phyloP scores from a whole-genome alignment of 2,797 vertebrate genomes.

The Fratercula arctica region DNA sequence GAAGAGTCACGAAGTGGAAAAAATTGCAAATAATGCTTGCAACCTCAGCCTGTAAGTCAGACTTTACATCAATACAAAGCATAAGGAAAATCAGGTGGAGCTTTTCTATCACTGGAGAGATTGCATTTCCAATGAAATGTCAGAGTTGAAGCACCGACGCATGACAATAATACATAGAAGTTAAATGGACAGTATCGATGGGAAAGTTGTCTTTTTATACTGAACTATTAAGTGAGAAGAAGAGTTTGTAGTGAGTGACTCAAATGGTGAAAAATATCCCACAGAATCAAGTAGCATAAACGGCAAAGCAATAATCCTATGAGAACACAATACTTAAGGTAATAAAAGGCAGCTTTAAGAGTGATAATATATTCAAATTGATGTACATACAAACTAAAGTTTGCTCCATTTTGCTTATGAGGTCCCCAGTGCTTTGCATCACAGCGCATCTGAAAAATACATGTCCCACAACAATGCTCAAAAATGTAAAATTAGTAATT shows the following conservation, averaged over 20 bases:
- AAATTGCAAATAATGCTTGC: not conserved
- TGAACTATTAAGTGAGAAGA: not conserved
- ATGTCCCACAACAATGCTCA: not conserved
- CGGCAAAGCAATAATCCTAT: not conserved
- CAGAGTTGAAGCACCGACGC: not conserved
- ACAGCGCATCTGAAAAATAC: not conserved
- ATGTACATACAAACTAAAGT: not conserved
- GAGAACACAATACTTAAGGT: not conserved
- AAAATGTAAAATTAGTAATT: not conserved
- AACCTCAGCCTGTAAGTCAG: not conserved
- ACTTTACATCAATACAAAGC: not conserved
- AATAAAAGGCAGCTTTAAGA: not conserved
- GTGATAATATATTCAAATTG: not conserved
- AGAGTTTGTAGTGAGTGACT: not conserved
- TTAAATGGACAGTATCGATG: not conserved
- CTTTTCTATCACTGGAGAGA: not conserved
- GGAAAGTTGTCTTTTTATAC: not conserved
- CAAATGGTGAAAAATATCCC: not conserved
- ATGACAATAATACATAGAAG: not conserved
- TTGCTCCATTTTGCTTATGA: slow-evolving; percentile 13
- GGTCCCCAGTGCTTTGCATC: not conserved
- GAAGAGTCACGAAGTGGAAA: not conserved
- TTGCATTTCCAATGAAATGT: not conserved
- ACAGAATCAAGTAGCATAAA: not conserved
- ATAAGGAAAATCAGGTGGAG: not conserved